Conservation (phyloP, 2,888 invertebrate genomes). For the Pheosia tremula region DNA sequence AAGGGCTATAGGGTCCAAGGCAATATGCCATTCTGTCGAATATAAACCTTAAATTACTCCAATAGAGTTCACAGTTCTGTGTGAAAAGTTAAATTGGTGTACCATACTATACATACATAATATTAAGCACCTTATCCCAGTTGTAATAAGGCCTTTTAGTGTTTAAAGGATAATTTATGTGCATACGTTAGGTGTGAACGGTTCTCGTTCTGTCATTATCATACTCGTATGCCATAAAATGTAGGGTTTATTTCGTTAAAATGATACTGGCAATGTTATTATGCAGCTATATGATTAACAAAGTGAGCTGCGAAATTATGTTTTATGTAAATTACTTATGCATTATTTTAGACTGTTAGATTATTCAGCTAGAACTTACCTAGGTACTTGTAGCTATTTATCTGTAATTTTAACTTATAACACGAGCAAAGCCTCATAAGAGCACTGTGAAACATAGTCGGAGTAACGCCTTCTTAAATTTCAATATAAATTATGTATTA, state of each 20-base stretch:
- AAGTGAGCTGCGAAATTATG: not conserved
- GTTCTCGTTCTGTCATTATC: constrained; percentile 47
- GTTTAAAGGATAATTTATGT: constrained; percentile 45
- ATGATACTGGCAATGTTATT: not conserved
- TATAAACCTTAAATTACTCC: not conserved
- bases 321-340: no score
- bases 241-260: constrained; percentile 13
- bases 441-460: no score
- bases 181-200: constrained; percentile 48
- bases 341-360: no score
- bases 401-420: no score
- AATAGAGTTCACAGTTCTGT: not conserved
- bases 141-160: constrained; percentile 22
- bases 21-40: constrained; percentile 7
- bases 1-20: constrained; percentile 36
- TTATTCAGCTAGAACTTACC: no score
- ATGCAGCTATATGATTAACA: not conserved
- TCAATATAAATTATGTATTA: no score
- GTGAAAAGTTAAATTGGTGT: not conserved
- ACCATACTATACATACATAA: constrained; percentile 1
- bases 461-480: no score
- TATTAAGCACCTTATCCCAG: constrained; percentile 23
- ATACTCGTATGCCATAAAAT: constrained; percentile 33
- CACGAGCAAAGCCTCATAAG: no score
- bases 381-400: no score